Base-by-base conservation (phyloP, 2,888 invertebrate species). In the Phytoseiulus persimilis region DNA sequence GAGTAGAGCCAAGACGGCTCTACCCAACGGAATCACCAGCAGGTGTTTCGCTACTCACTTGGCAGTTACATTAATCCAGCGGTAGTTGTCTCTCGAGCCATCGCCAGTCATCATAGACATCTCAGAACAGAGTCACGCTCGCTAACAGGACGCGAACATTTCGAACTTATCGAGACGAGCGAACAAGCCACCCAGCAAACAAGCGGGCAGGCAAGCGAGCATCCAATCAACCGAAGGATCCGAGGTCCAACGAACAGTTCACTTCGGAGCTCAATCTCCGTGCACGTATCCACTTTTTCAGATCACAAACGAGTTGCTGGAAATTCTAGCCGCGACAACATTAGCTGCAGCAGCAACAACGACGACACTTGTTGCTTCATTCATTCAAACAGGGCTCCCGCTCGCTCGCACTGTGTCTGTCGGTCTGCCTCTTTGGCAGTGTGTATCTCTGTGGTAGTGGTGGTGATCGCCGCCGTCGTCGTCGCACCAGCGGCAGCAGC, bases 381-480 rank as follows among this genome's bases (percentile, higher is more conserved):
- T 65, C 65, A 65, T 65, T 65, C 65, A 65, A 65, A 18, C 28
- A 65, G 65, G 65, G 65, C 65, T 65, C 65, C 28, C 65, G 65
- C 65, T 65, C 65, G 65, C 65, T 65, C 65, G 65, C 65, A 65
- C 65, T 65, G 65, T 65, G 65, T 65, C 65, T 65, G 65, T 65
- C 28, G 65, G 65, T 65, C 65, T 65, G 65, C 65, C 65, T 65
- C 65, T 28, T 28, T 65, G 65, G 65, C 65, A 65, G 65, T 65
- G 65, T 65, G 65, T 65, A 28, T 65, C 28, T 65, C 65, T 65
- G 65, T 65, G 65, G 65, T 65, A 28, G 65, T 65, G 28, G 65
- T 65, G 1, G 9, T 65, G 23, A 2, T 11, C 14, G 46, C 46
- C 6, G 46, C 46, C 9, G 46, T 14, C 9, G 46, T 14, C 9